A percentile compares a stretch with the other conserved stretches of the same genome.
Conservation (phyloP, 2,888 invertebrate species). For the Laothoe populi region DNA sequence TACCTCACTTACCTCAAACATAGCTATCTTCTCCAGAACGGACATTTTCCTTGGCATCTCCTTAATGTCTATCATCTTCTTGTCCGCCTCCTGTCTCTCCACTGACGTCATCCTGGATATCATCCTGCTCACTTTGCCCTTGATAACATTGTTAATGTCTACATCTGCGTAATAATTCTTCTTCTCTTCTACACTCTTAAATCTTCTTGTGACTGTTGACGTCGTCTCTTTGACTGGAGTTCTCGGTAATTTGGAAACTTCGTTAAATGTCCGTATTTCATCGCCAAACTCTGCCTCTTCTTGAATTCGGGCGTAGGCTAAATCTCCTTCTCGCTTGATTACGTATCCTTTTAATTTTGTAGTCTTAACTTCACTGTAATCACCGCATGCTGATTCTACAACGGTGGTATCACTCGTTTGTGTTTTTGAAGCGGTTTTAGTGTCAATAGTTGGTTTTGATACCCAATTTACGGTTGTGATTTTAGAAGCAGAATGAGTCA, state of each 20-base stretch:
- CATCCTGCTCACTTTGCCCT: constrained; percentile 61
- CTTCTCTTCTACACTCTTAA: constrained; percentile 34
- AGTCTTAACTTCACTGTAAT: background rate
- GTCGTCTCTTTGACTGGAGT: background rate
- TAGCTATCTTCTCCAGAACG: constrained; percentile 67
- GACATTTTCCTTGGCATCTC: constrained; percentile 63
- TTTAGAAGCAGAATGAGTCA: background rate
- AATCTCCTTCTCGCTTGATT: constrained; percentile 8
- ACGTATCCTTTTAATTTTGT: constrained; percentile 6
- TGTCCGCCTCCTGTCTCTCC: constrained; percentile 48
- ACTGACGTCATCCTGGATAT: constrained; percentile 63
- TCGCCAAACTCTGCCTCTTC: background rate
- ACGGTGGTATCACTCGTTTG: background rate
- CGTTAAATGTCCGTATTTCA: background rate
- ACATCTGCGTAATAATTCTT: constrained; percentile 61
- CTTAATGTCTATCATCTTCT: constrained; percentile 51
- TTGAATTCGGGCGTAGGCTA: constrained; percentile 10
- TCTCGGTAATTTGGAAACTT: background rate
- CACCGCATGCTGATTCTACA: background rate
- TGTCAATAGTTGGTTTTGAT: background rate
- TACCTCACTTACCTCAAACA: constrained; percentile 66
- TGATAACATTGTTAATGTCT: constrained; percentile 59
- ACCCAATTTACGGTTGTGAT: background rate
- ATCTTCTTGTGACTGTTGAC: background rate
- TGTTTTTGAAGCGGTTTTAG: background rate